These are phyloP conservation scores for Mnemiopsis leidyi DNA, from an alignment of 37 sponge, comb jelly and placozoan genomes.

Conservation along the genomic window DNA sequence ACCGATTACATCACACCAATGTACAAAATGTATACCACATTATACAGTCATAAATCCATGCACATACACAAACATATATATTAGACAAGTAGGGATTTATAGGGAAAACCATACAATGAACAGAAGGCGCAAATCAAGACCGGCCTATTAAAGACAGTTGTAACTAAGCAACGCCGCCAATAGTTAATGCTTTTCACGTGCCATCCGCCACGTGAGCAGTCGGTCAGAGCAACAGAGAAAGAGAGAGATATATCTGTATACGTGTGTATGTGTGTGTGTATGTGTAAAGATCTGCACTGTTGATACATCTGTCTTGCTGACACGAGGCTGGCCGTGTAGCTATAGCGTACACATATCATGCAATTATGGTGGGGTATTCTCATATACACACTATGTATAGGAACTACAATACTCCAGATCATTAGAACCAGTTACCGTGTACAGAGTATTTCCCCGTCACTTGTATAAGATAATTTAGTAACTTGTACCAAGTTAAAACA, in stretches of 20 bases:
- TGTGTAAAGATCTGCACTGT: neutral
- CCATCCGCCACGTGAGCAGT: neutral
- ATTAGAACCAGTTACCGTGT: too few species aligned
- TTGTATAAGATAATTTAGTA: too few species aligned
- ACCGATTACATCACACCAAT: too few species aligned
- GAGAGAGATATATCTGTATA: neutral
- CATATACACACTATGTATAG: too few species aligned
- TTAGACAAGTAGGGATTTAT: too few species aligned
- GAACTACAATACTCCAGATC: too few species aligned
- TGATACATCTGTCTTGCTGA: neutral
- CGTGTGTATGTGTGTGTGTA: neutral
- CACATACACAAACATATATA: too few species aligned
- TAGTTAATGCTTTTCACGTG: neutral
- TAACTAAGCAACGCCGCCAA: neutral
- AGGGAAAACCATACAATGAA: neutral
- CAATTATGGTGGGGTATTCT: neutral
- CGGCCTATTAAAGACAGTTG: neutral
- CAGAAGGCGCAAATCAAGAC: neutral
- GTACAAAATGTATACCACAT: too few species aligned
- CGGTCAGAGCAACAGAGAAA: neutral
- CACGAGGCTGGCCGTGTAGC: neutral
- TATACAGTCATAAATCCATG: too few species aligned
- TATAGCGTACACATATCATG: neutral
- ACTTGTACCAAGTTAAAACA: too few species aligned
- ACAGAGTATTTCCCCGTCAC: too few species aligned